phyloP scores from a whole-genome alignment of 2,888 invertebrate genomes.

The Flexamia atlantica region DNA sequence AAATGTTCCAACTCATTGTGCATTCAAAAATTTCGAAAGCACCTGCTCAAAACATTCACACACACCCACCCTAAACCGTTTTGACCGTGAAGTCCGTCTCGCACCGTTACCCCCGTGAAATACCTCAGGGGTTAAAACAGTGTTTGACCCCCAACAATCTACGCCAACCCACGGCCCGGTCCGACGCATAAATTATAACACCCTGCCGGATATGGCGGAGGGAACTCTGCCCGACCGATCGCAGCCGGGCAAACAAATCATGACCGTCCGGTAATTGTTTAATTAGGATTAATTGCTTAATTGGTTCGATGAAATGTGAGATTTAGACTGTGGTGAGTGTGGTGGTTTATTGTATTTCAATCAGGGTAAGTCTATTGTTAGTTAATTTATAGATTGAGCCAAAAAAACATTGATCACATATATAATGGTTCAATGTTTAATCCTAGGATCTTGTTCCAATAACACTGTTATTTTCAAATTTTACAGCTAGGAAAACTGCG shows the following conservation, averaged over 20 bases:
- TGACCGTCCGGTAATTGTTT: slow-evolving; percentile 10
- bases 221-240: not conserved
- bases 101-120: not conserved
- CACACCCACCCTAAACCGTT: not conserved
- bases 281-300: slow-evolving; percentile 5
- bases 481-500: too few species aligned
- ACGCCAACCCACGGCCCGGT: not conserved
- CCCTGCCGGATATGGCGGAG: slow-evolving; percentile 18
- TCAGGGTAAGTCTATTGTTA: too few species aligned
- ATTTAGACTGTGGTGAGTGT: not conserved
- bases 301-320: slow-evolving; percentile 1
- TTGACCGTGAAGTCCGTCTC: not conserved
- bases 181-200: not conserved
- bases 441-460: too few species aligned
- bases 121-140: not conserved
- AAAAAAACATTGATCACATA: too few species aligned
- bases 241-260: not conserved
- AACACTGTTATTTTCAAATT: too few species aligned
- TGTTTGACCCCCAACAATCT: not conserved
- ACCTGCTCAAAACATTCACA: too few species aligned
- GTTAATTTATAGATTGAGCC: too few species aligned
- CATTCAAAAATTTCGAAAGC: too few species aligned
- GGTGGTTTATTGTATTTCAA: too few species aligned
- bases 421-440: too few species aligned
- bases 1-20: too few species aligned